Conservation (phyloP, 2,797 vertebrate species). For the Gambelia wislizenii region DNA sequence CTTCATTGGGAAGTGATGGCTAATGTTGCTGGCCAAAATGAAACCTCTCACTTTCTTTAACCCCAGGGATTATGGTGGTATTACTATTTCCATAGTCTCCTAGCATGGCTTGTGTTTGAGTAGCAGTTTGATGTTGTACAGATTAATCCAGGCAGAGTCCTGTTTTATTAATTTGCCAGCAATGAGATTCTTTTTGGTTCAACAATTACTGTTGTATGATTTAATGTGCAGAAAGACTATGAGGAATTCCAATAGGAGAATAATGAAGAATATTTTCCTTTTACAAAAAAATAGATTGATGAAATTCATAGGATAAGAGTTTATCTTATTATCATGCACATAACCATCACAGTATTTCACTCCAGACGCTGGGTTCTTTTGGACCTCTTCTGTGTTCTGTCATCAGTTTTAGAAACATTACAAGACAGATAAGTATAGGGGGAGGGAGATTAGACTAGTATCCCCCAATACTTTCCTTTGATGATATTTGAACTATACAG, state of each 20-base stretch:
- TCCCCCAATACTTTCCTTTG: background rate
- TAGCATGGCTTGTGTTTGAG: constrained; percentile 79
- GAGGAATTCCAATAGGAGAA: background rate
- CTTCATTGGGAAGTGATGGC: constrained; percentile 67
- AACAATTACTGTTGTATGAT: constrained; percentile 39
- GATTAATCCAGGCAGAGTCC: constrained; percentile 76
- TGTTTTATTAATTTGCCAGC: constrained; percentile 58
- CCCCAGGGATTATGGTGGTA: constrained; percentile 71
- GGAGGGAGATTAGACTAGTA: background rate
- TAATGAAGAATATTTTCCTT: background rate
- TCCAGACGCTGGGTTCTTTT: background rate
- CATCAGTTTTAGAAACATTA: background rate
- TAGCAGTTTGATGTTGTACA: constrained; percentile 78
- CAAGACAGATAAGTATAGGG: background rate
- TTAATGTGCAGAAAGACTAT: constrained; percentile 27
- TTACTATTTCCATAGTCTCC: constrained; percentile 78
- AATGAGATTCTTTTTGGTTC: constrained; percentile 45
- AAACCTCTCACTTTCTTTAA: constrained; percentile 60
- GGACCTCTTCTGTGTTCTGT: background rate
- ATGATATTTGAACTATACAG: background rate
- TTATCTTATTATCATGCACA: background rate
- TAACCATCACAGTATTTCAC: background rate
- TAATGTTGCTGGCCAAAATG: constrained; percentile 74
- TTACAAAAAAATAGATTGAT: constrained; percentile 54
- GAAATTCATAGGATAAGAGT: constrained; percentile 1